phyloP scores from a whole-genome alignment of 2,113 vertebrate species.

The Ictalurus furcatus region DNA sequence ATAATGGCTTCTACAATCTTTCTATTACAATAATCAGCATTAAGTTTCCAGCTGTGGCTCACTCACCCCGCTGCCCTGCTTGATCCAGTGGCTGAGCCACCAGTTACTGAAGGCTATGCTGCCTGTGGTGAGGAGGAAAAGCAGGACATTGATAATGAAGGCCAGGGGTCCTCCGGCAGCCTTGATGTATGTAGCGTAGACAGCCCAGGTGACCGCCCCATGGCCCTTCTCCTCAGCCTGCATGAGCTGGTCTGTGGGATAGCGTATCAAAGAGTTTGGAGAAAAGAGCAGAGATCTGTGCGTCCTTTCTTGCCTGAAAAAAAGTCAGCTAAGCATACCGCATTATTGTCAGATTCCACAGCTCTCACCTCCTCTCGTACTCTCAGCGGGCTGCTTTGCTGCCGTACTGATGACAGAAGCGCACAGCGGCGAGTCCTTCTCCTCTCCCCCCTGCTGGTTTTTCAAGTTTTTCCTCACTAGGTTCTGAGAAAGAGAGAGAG shows the following conservation, averaged over 20 bases:
- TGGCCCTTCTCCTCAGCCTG: slow-evolving; percentile 75
- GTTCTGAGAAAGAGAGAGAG: slow-evolving; percentile 57
- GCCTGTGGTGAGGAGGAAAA: slow-evolving; percentile 77
- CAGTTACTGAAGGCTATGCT: slow-evolving; percentile 79
- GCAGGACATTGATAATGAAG: slow-evolving; percentile 71
- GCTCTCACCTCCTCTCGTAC: slow-evolving; percentile 65
- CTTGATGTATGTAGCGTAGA: slow-evolving; percentile 76
- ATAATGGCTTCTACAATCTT: not conserved
- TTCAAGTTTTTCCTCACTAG: slow-evolving; percentile 71
- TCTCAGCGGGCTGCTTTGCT: slow-evolving; percentile 51
- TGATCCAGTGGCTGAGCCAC: slow-evolving; percentile 82
- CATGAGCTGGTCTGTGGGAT: slow-evolving; percentile 69
- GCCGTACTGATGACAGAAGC: slow-evolving; percentile 30
- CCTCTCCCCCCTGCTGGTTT: slow-evolving; percentile 60
- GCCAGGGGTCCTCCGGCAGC: slow-evolving; percentile 75
- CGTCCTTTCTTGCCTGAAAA: slow-evolving; percentile 21
- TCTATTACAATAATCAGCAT: not conserved
- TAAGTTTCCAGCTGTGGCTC: not conserved
- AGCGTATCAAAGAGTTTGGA: slow-evolving; percentile 11
- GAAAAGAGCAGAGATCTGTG: slow-evolving; percentile 8
- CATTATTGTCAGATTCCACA: slow-evolving; percentile 28
- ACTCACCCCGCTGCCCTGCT: slow-evolving; percentile 77
- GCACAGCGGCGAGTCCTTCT: slow-evolving; percentile 40
- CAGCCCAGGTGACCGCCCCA: slow-evolving; percentile 72
- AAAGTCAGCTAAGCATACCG: slow-evolving; percentile 17